Conservation (phyloP, 2,888 invertebrate species). For the Gnatocerus cornutus region DNA sequence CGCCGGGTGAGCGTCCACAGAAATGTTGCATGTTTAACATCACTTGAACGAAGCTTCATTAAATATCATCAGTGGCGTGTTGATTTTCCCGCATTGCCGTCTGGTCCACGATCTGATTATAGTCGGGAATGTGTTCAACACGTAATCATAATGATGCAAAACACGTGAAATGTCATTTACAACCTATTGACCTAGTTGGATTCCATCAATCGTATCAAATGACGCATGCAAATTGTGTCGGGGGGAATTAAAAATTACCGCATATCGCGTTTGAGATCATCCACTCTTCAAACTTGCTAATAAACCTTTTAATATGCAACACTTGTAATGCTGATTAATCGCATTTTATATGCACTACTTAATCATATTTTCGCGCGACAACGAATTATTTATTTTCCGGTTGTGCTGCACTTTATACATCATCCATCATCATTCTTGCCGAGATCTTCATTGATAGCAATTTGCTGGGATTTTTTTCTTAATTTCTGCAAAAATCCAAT, state of each 20-base stretch:
- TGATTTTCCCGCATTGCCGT: constrained; percentile 50
- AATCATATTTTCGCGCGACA: constrained; percentile 33
- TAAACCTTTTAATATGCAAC: constrained; percentile 37
- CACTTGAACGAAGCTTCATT: constrained; percentile 54
- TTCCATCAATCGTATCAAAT: constrained; percentile 26
- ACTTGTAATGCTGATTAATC: constrained; percentile 36
- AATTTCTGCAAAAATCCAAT: neutral
- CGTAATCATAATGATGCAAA: constrained; percentile 52
- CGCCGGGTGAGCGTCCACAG: constrained; percentile 43
- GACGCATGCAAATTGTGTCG: constrained; percentile 18
- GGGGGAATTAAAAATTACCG: constrained; percentile 18
- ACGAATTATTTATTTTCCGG: constrained; percentile 30
- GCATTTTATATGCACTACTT: constrained; percentile 39
- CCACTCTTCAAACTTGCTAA: constrained; percentile 18
- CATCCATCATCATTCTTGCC: constrained; percentile 8
- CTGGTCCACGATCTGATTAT: constrained; percentile 49
- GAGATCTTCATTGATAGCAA: constrained; percentile 13
- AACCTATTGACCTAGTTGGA: constrained; percentile 52
- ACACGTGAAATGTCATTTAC: constrained; percentile 57
- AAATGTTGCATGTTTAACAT: constrained; percentile 56
- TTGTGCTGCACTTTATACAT: constrained; percentile 13
- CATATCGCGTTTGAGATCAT: constrained; percentile 15
- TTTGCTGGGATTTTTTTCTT: constrained; percentile 2
- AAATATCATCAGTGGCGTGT: constrained; percentile 54
- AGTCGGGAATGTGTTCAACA: constrained; percentile 37